Evolutionary conservation across 2,113 vertebrate genomes (phyloP), one percentile per base, ranked within the genome.

Genomic region (Thalassarche chlororhynchos): DNA sequence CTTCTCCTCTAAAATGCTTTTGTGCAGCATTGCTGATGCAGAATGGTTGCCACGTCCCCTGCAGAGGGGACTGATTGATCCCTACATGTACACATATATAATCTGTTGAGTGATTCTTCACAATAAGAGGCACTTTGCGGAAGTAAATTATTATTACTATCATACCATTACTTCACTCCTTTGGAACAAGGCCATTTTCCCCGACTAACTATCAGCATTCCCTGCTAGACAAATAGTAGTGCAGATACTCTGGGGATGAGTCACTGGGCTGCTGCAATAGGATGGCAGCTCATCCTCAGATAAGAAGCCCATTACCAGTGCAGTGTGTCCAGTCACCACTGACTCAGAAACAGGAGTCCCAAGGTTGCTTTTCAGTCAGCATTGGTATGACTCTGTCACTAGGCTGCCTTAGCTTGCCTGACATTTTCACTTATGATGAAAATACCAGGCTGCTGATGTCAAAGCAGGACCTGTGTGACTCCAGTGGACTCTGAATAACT

Each of bases 131-230:
- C 66, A 68, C 83, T 96, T 93, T 61, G 78, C 77, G 86, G 66
- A 94, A 95, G 70, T 90, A 95, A 97, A 54, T 95, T 90, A 84
- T 95, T 93, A 66, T 86, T 82, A 60, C 94, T 93, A 51, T 74
- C 44, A 16, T 83, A 54, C 84, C 83, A 94, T 93, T 95, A 85
- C 71, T 92, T 96, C 81, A 79, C 18, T 93, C 34, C 70, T 92
- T 84, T 96, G 83, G 90, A 96, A 82, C 60, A 75, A 57, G 49
- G 75, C 87, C 55, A 84, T 87, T 92, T 84, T 2, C 13, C 52
- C 36, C 66, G 28, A 74, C 77, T 78, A 81, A 68, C 52, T 92
- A 40, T 58, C 80, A 93, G 65, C 60, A 46, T 64, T 85, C 31
- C 87, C 49, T 80, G 34, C 84, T 93, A 94, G 91, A 94, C 75